Evolutionary conservation across 2,797 vertebrate species (phyloP).

Genomic region (Clarias laeviceps): DNA sequence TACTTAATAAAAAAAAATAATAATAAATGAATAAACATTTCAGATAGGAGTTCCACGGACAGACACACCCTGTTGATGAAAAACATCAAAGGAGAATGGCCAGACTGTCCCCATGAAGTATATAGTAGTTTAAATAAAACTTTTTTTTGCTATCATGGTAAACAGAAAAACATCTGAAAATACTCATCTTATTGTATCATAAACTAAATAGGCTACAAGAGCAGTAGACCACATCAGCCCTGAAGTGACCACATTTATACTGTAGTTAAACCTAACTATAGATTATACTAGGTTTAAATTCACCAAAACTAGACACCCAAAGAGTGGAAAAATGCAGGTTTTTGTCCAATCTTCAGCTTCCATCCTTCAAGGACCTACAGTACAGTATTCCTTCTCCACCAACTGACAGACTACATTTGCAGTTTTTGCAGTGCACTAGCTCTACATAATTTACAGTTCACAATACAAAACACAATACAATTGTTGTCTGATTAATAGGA

Average conservation of each 20-base stretch:
- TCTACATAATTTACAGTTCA: constrained; percentile 2
- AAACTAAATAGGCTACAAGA: background rate
- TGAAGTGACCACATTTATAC: background rate
- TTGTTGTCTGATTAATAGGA: background rate
- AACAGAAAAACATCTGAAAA: background rate
- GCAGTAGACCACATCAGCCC: background rate
- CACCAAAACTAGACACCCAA: background rate
- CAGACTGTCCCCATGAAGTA: background rate
- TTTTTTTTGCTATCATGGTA: background rate
- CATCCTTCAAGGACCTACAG: background rate
- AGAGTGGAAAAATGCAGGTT: background rate
- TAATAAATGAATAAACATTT: background rate
- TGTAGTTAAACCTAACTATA: background rate
- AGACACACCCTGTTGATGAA: background rate
- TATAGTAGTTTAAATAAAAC: background rate
- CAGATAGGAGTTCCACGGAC: background rate
- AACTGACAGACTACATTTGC: background rate
- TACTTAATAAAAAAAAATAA: too few species aligned
- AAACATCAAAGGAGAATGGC: background rate
- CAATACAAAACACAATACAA: too few species aligned
- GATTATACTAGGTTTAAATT: background rate
- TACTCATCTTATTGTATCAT: background rate
- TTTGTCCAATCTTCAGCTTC: background rate
- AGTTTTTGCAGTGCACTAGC: background rate
- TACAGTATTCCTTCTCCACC: background rate